Evolutionary conservation across 2,888 invertebrate species (phyloP).

Genomic region (Ctena decussata): DNA sequence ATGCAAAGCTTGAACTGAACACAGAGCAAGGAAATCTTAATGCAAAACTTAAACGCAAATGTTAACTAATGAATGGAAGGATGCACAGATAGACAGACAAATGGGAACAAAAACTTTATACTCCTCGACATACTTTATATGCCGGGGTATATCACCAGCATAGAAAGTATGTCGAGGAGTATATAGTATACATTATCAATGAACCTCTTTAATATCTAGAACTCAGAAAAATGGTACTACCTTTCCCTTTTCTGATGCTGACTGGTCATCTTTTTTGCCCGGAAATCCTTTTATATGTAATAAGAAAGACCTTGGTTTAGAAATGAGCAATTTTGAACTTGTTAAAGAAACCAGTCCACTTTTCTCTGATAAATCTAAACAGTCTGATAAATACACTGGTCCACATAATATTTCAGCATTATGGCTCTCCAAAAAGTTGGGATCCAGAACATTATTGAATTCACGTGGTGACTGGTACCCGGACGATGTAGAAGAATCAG

Average conservation of each 20-base stretch:
- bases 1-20: too few relatives aligned
- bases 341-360: slow-evolving; percentile 95
- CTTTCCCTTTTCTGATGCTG: slow-evolving; percentile 64
- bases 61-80: too few relatives aligned
- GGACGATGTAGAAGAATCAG: slow-evolving; percentile 40
- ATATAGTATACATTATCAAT: too few relatives aligned
- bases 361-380: slow-evolving; percentile 94
- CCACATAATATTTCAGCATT: slow-evolving; percentile 97
- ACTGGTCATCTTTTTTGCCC: slow-evolving; percentile 64
- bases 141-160: too few relatives aligned
- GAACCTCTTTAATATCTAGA: too few relatives aligned
- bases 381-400: slow-evolving; percentile 93
- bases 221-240: too few relatives aligned
- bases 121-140: too few relatives aligned
- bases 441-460: slow-evolving; percentile 77
- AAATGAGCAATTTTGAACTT: slow-evolving; percentile 89
- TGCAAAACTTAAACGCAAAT: too few relatives aligned
- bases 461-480: slow-evolving; percentile 29
- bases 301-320: slow-evolving; percentile 84
- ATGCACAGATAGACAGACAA: too few relatives aligned
- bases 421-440: slow-evolving; percentile 94
- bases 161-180: too few relatives aligned
- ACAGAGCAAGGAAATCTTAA: too few relatives aligned
- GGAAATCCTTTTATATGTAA: slow-evolving; percentile 84
- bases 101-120: too few relatives aligned